Evolutionary conservation across 1,140 invertebrate genomes (phyloP).

Genomic region (Goniozus legneri): DNA sequence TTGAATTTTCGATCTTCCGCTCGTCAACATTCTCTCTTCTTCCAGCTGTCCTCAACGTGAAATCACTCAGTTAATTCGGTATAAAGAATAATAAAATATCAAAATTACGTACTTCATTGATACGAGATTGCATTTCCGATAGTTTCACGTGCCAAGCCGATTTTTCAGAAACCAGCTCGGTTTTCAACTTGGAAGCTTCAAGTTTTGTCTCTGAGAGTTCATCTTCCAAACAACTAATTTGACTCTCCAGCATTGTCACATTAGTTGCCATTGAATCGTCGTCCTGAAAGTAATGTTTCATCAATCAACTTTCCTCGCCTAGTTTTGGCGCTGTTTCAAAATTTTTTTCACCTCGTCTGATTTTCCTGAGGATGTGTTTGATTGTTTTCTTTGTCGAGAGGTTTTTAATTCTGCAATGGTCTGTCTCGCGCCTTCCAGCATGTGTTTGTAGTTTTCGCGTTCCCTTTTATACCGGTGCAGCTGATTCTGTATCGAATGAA

Average conservation of each 20-base stretch:
- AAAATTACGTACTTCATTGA: slow-evolving; percentile 72
- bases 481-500: slow-evolving; percentile 79
- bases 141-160: slow-evolving; percentile 84
- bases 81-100: slow-evolving; percentile 1
- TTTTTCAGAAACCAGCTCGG: slow-evolving; percentile 84
- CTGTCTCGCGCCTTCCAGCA: slow-evolving; percentile 82
- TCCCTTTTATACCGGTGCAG: slow-evolving; percentile 79
- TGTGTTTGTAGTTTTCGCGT: slow-evolving; percentile 86
- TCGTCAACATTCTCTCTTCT: slow-evolving; percentile 74
- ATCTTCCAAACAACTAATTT: slow-evolving; percentile 82
- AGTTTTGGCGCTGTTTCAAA: no score
- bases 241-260: slow-evolving; percentile 71
- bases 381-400: slow-evolving; percentile 41
- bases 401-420: slow-evolving; percentile 73
- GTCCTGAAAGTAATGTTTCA: slow-evolving; percentile 42
- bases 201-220: slow-evolving; percentile 80
- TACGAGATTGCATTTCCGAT: slow-evolving; percentile 83
- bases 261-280: slow-evolving; percentile 51
- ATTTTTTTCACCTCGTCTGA: slow-evolving; percentile 58
- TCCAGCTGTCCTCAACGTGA: no score
- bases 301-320: no score
- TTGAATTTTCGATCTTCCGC: slow-evolving; percentile 78
- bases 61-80: background rate
- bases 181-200: slow-evolving; percentile 80
- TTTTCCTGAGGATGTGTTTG: slow-evolving; percentile 51